Base-by-base conservation (phyloP, 2,888 invertebrate genomes). In the Pseudoips prasinana region DNA sequence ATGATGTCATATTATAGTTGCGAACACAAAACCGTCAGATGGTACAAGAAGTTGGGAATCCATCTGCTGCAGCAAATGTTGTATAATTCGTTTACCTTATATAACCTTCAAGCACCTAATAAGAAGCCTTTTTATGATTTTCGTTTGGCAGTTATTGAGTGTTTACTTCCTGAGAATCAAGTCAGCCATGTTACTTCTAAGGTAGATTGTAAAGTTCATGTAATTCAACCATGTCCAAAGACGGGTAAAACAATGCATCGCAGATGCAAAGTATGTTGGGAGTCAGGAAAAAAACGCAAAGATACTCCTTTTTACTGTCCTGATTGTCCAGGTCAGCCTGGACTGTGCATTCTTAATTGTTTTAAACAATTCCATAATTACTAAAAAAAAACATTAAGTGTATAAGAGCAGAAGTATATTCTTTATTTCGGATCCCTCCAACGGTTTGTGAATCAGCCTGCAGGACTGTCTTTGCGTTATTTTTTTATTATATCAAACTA, bases 261-360 rank as follows among this genome's bases (percentile, higher is more conserved):
- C 25, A 31, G 26, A 27, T 33, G 33, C 33, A 33, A 28, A 28
- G 17, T 19, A 8, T 33, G 33, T 19, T 33, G 33, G 27, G 33
- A 33, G 27, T 19, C 8, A 10, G 20, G 20, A 19, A 31, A 31
- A 31, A 25, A 19, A 25, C 31, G 25, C 19, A 31, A 31, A 25
- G 33, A 27, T 8, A 25, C 20, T 6, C 22, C 22, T 22, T 29
- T 22, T 14, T 29, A 7, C 17, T 29, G 29, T 22, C 29, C 29
- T 8, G 14, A 29, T 8, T 22, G 22, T 8, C 22, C 29, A 22
- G 14, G 22, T 22, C 29, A 29, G 29, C 29, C 29, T 22, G 29
- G 29, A 6, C 22, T 29, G 22, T 29, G 29, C 8, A 29, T 29
- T 29, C n/a, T 17, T 29, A 14, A 22, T 22, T 29, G 29, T 10